Evolutionary conservation across 1,140 invertebrate species (phyloP).

Genomic region (Atta texana): DNA sequence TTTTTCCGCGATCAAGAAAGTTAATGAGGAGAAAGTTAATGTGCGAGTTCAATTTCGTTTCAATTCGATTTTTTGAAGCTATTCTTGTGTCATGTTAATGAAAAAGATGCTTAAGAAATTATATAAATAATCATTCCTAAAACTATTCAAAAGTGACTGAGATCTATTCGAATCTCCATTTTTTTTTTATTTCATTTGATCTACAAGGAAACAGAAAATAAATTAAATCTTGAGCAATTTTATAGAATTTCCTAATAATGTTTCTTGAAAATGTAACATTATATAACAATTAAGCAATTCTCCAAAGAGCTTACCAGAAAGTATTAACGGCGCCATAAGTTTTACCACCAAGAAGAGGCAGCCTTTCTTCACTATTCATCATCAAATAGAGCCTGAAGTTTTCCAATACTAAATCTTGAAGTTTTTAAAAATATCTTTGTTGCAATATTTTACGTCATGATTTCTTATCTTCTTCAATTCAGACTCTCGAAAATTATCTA

Average conservation of each 20-base stretch:
- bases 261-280: background rate
- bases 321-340: slow-evolving; percentile 54
- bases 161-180: background rate
- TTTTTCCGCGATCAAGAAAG: background rate
- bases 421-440: no score
- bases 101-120: background rate
- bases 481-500: slow-evolving; percentile 25
- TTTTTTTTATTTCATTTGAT: background rate
- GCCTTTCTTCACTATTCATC: slow-evolving; percentile 71
- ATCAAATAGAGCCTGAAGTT: slow-evolving; percentile 31
- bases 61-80: background rate
- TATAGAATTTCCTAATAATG: background rate
- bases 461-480: slow-evolving; percentile 33
- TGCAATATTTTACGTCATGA: no score
- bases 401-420: no score
- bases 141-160: background rate
- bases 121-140: background rate
- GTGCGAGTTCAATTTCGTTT: background rate
- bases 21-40: background rate
- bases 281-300: background rate
- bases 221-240: background rate
- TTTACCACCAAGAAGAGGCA: slow-evolving; percentile 63
- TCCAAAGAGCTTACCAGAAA: slow-evolving; percentile 72
- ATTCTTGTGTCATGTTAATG: background rate
- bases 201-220: background rate